phyloP scores from a whole-genome alignment of 2,113 vertebrate species.

The Porphyrio hochstetteri region DNA sequence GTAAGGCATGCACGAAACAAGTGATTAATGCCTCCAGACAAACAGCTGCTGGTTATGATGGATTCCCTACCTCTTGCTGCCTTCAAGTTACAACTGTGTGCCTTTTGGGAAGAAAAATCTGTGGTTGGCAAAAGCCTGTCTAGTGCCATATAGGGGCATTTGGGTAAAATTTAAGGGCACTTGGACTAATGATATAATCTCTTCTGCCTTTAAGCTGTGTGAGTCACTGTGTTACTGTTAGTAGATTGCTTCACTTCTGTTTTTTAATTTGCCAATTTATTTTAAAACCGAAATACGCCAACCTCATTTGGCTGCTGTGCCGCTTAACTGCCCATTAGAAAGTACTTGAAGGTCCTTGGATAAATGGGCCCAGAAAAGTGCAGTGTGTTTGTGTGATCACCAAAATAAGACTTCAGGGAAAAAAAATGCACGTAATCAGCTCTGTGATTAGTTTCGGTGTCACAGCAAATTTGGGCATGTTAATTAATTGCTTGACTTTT shows the following conservation, averaged over 20 bases:
- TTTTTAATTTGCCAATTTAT: constrained; percentile 24
- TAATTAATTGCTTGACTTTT: neutral
- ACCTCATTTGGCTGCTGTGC: neutral
- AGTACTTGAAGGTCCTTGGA: neutral
- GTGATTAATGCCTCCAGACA: neutral
- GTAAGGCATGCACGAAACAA: neutral
- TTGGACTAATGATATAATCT: constrained; percentile 1
- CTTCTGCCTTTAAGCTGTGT: neutral
- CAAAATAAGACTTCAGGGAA: neutral
- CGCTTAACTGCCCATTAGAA: neutral
- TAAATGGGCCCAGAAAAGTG: neutral
- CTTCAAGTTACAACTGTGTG: neutral
- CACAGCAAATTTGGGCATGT: neutral
- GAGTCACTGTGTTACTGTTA: neutral
- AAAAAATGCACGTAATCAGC: neutral
- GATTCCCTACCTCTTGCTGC: neutral
- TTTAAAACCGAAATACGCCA: neutral
- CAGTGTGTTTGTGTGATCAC: neutral
- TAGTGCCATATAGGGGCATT: neutral
- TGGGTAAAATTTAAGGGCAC: neutral
- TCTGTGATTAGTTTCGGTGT: neutral
- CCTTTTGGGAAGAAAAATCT: neutral
- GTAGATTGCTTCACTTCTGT: neutral
- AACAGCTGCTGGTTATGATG: neutral
- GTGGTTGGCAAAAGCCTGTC: neutral